Evolutionary conservation across 2,797 vertebrate species (phyloP).

Genomic region (Denticeps clupeoides): DNA sequence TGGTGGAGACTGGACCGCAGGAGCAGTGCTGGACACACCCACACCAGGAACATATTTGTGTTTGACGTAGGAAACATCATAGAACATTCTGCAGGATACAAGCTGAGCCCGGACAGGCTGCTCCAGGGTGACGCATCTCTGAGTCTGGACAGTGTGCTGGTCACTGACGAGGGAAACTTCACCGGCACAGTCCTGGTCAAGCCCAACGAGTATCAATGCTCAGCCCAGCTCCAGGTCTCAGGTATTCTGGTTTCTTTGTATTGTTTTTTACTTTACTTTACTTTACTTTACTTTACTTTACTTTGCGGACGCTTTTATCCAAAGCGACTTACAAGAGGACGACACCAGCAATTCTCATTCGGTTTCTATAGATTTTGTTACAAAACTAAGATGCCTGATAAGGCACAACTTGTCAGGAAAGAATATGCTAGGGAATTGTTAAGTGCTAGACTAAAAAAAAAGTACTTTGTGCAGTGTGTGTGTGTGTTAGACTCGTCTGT

Average conservation of each 20-base stretch:
- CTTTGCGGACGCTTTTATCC: too few relatives aligned
- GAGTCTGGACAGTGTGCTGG: constrained; percentile 31
- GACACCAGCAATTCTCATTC: too few relatives aligned
- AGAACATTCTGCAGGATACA: constrained; percentile 14
- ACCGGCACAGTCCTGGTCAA: constrained; percentile 42
- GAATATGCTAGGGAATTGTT: too few relatives aligned
- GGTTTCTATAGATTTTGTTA: too few relatives aligned
- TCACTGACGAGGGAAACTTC: constrained; percentile 44
- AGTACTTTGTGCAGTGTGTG: too few relatives aligned
- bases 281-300: too few relatives aligned
- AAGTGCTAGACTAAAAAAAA: too few relatives aligned
- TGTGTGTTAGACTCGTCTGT: too few relatives aligned
- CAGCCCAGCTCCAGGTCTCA: constrained; percentile 36
- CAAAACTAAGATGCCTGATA: too few relatives aligned
- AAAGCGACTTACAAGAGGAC: too few relatives aligned
- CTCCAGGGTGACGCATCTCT: constrained; percentile 38
- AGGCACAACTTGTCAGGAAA: too few relatives aligned
- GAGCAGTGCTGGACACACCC: background rate
- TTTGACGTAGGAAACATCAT: constrained; percentile 27
- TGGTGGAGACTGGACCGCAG: constrained; percentile 39
- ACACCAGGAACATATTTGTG: constrained; percentile 29
- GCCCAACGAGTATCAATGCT: constrained; percentile 32
- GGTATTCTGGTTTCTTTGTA: constrained; percentile 40
- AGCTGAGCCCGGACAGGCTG: constrained; percentile 24
- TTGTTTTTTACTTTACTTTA: too few relatives aligned